Evolutionary conservation across 2,888 invertebrate species (phyloP).

Genomic region (Ectemnius lituratus): DNA sequence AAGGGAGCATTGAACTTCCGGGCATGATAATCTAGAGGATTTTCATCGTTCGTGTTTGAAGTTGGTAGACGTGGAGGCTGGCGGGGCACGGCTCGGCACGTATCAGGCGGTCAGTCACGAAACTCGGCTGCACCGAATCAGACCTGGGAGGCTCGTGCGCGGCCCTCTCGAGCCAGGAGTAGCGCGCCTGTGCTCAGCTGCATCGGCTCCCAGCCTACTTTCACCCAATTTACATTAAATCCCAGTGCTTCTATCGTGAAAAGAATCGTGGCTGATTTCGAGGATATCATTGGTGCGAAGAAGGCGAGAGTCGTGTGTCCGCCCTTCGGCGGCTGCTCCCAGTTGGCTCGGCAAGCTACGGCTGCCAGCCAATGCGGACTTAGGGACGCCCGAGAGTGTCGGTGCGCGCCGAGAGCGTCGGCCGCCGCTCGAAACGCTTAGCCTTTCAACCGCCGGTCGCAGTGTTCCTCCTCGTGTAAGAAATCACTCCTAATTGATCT

Average conservation of each 20-base stretch:
- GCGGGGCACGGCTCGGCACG: constrained; percentile 71
- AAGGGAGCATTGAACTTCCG: too few relatives aligned
- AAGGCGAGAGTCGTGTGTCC: neutral
- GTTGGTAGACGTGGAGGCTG: constrained; percentile 65
- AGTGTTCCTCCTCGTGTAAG: too few relatives aligned
- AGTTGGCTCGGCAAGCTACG: too few relatives aligned
- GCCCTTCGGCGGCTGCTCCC: neutral
- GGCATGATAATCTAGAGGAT: constrained; percentile 13
- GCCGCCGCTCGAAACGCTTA: too few relatives aligned
- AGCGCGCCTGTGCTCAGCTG: constrained; percentile 47
- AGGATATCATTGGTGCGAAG: too few relatives aligned
- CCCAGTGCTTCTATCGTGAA: too few relatives aligned
- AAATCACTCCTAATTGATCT: too few relatives aligned
- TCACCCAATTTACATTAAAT: neutral
- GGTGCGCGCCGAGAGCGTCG: neutral
- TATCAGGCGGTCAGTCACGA: constrained; percentile 71
- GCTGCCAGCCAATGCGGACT: neutral
- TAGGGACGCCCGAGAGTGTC: neutral
- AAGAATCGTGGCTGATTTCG: too few relatives aligned
- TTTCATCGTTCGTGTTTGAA: neutral
- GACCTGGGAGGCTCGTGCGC: constrained; percentile 35
- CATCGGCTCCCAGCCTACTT: constrained; percentile 29
- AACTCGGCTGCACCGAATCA: constrained; percentile 74
- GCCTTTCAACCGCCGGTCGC: too few relatives aligned
- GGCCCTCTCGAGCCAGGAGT: constrained; percentile 24